These are phyloP conservation scores for Aldabrachelys gigantea DNA, from an alignment of 2,113 vertebrate species.

Conservation along the genomic window DNA sequence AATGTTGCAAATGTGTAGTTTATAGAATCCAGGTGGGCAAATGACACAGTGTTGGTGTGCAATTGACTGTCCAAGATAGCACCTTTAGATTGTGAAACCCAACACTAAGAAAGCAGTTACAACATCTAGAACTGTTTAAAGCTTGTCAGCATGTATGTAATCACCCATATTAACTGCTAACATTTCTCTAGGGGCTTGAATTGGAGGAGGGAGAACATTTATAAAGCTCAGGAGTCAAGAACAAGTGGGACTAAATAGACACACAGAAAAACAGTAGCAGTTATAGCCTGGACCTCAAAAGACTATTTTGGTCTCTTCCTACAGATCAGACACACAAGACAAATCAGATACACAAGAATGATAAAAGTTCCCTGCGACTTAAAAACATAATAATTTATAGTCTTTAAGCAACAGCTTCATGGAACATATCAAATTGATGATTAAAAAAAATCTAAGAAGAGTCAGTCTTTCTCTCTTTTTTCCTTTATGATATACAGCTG, in stretches of 20 bases:
- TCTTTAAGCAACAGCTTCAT: background rate
- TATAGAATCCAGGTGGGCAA: rapidly evolving
- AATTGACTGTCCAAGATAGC: background rate
- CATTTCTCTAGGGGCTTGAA: background rate
- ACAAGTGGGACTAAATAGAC: background rate
- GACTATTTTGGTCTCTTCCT: background rate
- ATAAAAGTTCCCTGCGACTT: background rate
- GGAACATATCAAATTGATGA: background rate
- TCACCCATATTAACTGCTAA: background rate
- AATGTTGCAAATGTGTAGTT: background rate
- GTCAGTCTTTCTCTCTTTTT: rapidly evolving
- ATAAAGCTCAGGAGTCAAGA: background rate
- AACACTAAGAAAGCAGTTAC: background rate
- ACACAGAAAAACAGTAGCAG: background rate
- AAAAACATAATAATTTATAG: background rate
- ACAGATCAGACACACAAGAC: background rate
- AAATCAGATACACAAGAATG: background rate
- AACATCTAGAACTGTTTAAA: background rate
- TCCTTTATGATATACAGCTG: background rate
- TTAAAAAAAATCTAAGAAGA: background rate
- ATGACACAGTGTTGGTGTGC: background rate
- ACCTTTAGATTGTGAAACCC: background rate
- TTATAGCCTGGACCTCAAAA: background rate
- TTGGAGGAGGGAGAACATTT: background rate
- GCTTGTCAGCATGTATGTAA: background rate